These are phyloP conservation scores for Cotesia congregata DNA, from an alignment of 2,888 invertebrate genomes.

Conservation along the genomic window DNA sequence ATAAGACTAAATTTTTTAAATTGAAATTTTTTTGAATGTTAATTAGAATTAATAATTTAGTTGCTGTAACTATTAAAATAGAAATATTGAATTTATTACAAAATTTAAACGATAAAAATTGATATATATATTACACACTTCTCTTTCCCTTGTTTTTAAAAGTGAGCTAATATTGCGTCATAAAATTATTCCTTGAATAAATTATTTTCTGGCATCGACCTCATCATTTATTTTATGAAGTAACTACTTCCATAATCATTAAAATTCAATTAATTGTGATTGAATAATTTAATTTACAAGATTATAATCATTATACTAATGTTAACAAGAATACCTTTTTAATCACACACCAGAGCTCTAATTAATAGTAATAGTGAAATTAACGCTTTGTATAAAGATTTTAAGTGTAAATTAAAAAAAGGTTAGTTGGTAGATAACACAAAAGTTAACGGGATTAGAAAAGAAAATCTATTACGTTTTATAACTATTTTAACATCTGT, in stretches of 20 bases:
- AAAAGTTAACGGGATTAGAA: neutral
- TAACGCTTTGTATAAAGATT: no score
- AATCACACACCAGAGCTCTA: no score
- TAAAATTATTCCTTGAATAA: constrained; percentile 36
- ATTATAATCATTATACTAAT: no score
- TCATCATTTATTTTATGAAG: constrained; percentile 15
- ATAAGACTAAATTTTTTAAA: neutral
- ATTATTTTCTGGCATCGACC: constrained; percentile 35
- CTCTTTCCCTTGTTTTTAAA: constrained; percentile 5
- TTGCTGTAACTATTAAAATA: no score
- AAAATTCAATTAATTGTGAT: neutral
- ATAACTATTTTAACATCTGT: neutral
- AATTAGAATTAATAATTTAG: no score
- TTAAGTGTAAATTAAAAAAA: no score
- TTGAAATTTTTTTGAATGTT: no score
- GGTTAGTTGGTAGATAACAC: neutral
- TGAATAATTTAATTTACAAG: neutral
- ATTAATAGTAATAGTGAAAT: no score
- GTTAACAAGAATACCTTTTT: no score
- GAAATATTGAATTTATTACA: neutral
- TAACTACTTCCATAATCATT: constrained; percentile 3
- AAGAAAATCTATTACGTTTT: neutral
- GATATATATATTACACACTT: neutral
- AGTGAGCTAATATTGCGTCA: constrained; percentile 35
- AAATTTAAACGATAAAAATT: no score